Base-by-base conservation (phyloP, 2,888 invertebrate genomes). In the Dynastes grantii region DNA sequence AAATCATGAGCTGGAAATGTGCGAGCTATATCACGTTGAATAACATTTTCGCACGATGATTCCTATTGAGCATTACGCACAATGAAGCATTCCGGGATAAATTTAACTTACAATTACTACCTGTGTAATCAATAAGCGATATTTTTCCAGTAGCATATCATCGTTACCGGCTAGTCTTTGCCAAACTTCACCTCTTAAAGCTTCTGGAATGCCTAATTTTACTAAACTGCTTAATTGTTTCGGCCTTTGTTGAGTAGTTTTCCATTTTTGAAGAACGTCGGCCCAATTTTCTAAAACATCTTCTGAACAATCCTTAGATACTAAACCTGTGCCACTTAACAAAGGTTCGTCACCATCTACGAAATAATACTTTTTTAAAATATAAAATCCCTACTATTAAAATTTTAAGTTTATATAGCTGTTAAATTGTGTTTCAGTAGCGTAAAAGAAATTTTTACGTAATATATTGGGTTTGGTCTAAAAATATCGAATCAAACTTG, bases 1-100 rank as follows among this genome's bases (percentile, higher is more conserved):
- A 95, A 97, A 87, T 98, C 98, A 89, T 99, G 98, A 49, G 98
- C 99, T 9, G 99, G 99, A 90, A 99, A 99, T 49, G 99, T 99
- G 83, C 99, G 93, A 83, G 98, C 97, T 82, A 99, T 98, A 89
- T 99, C 99, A 76, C 99, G 92, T 85, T 96, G 94, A 85, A 99
- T 99, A 79, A 98, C 97, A 84, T 96, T 94, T 87, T 99, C 99
- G 88, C 96, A 97, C 75, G 95, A 94, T 84, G 98, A 98, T 83
- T 98, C 98, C 97, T 98, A 85, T 16, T n/a, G 3, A 73, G 64
- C 49, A 51, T 63, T 29, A 22, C 37, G 5, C 37, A 32, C 37
- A 58, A 55, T 55, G 55, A 16, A 5, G 55, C n/a, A 37, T 6
- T 32, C 45, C 40, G 65, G 67, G 8, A 77, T 32, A 77, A 76